phyloP scores from a whole-genome alignment of 2,888 invertebrate genomes.

The Stratiomys singularior region DNA sequence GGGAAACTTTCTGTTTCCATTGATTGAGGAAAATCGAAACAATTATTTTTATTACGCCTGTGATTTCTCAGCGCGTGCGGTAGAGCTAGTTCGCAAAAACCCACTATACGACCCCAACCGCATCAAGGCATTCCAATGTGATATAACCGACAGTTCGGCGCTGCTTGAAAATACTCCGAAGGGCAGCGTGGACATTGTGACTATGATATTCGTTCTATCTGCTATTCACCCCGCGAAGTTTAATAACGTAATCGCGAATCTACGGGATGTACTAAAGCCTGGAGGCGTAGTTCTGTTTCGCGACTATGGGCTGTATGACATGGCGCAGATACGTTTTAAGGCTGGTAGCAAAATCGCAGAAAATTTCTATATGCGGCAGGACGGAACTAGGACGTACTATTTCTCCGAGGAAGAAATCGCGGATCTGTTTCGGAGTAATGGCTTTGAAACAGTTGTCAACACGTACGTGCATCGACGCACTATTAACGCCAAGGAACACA shows the following conservation, averaged over 20 bases:
- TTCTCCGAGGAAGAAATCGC: slow-evolving; percentile 79
- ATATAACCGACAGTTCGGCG: slow-evolving; percentile 76
- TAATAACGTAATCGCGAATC: slow-evolving; percentile 70
- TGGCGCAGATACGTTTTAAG: slow-evolving; percentile 94
- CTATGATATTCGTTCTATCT: slow-evolving; percentile 94
- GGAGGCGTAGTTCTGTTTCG: slow-evolving; percentile 87
- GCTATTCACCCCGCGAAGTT: slow-evolving; percentile 92
- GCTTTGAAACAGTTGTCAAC: slow-evolving; percentile 76
- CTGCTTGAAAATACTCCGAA: slow-evolving; percentile 69
- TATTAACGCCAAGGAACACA: slow-evolving; percentile 89
- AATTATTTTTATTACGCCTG: slow-evolving; percentile 85
- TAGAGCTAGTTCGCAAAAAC: slow-evolving; percentile 82
- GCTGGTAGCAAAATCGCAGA: slow-evolving; percentile 92
- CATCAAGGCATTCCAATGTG: slow-evolving; percentile 85
- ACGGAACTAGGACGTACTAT: slow-evolving; percentile 92
- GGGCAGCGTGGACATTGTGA: slow-evolving; percentile 78
- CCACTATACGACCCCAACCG: slow-evolving; percentile 72
- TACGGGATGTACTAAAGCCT: slow-evolving; percentile 73
- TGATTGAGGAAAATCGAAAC: slow-evolving; percentile 79
- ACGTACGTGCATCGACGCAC: slow-evolving; percentile 89
- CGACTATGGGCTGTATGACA: slow-evolving; percentile 95
- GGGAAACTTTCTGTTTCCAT: slow-evolving; percentile 94
- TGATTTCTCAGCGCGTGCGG: slow-evolving; percentile 91
- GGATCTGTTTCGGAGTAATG: slow-evolving; percentile 73
- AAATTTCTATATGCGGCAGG: slow-evolving; percentile 95